These are phyloP conservation scores for Pholis gunnellus DNA, from an alignment of 2,113 vertebrate genomes.

Conservation along the genomic window DNA sequence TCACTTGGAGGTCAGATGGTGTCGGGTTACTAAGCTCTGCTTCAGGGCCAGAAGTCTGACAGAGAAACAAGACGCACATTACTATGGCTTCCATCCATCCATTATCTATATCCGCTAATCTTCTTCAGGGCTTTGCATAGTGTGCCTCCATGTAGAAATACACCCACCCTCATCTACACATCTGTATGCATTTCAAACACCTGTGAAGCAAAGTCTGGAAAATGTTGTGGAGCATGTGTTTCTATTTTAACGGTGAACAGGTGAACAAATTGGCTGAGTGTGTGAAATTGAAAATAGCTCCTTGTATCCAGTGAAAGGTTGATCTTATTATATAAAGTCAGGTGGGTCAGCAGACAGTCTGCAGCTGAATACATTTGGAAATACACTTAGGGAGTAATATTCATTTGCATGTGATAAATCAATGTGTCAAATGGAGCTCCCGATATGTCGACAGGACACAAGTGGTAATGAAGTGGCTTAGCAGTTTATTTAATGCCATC, in stretches of 20 bases:
- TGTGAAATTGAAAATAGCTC: slow-evolving; percentile 16
- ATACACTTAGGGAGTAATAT: not conserved
- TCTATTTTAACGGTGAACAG: slow-evolving; percentile 19
- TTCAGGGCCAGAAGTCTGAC: slow-evolving; percentile 51
- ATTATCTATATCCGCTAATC: not conserved
- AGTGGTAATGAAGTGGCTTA: not conserved
- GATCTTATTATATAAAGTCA: slow-evolving; percentile 11
- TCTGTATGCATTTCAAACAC: not conserved
- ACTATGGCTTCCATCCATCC: not conserved
- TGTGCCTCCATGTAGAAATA: not conserved
- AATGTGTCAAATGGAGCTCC: not conserved
- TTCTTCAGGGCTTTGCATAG: not conserved
- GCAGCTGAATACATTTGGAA: not conserved
- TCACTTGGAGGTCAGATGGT: slow-evolving; percentile 23
- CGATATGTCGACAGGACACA: not conserved
- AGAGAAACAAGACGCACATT: not conserved
- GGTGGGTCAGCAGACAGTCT: slow-evolving; percentile 5
- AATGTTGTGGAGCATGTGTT: not conserved
- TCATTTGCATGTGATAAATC: slow-evolving; percentile 10
- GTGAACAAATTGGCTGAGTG: slow-evolving; percentile 1
- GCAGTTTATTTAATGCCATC: not conserved
- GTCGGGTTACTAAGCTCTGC: slow-evolving; percentile 26
- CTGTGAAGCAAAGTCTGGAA: not conserved
- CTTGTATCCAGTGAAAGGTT: slow-evolving; percentile 17
- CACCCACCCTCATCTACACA: not conserved